phyloP scores from a whole-genome alignment of 1,140 invertebrate species.

The Temnothorax longispinosus region DNA sequence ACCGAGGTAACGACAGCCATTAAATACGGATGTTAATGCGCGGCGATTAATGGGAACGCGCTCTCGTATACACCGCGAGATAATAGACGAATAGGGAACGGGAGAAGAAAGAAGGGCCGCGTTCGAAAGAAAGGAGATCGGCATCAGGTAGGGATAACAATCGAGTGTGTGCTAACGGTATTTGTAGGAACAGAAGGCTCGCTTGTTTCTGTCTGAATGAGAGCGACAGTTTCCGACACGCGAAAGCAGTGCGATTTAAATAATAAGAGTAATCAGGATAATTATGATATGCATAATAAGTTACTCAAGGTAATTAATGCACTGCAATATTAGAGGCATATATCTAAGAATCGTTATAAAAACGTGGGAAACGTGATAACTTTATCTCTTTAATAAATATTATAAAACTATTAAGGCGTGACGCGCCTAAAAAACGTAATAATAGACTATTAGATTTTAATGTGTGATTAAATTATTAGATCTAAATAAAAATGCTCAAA shows the following conservation, averaged over 20 bases:
- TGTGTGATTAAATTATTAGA: background rate
- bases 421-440: background rate
- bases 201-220: conserved; percentile 37
- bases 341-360: background rate
- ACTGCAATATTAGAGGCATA: background rate
- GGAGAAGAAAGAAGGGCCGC: background rate
- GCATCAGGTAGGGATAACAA: conserved; percentile 51
- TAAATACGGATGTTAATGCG: conserved; percentile 56
- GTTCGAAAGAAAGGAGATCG: conserved; percentile 32
- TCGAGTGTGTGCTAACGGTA: conserved; percentile 47
- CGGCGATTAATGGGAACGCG: conserved; percentile 57
- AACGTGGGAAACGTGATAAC: conserved; percentile 7
- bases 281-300: conserved; percentile 45
- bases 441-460: background rate
- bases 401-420: conserved; percentile 3
- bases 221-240: conserved; percentile 53
- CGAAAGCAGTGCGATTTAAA: conserved; percentile 42
- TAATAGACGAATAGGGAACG: conserved; percentile 25
- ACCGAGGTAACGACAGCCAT: conserved; percentile 54
- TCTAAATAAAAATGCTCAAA: background rate
- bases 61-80: conserved; percentile 11
- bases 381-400: conserved; percentile 3
- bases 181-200: conserved; percentile 5
- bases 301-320: conserved; percentile 10
- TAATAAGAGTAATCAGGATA: conserved; percentile 36